Percentiles rank a stretch among this genome's conserved stretches.
Evolutionary conservation across 1,140 invertebrate species (phyloP).

Genomic region (Heterodera carotae): DNA sequence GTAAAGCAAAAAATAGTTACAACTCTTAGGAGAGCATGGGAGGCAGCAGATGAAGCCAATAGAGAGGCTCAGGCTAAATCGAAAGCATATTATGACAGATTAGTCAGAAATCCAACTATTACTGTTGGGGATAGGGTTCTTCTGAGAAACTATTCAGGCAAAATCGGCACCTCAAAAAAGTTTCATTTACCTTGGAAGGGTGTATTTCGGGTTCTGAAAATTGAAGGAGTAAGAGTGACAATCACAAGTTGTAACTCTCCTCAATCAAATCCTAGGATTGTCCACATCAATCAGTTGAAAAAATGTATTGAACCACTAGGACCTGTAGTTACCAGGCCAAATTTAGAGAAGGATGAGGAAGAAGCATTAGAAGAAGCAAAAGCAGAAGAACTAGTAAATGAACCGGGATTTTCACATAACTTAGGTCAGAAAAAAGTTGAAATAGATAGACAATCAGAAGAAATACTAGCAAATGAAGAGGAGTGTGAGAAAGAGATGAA

Average conservation of each 20-base stretch:
- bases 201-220: conserved; percentile 21
- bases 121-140: conserved; percentile 27
- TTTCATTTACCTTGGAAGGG: conserved; percentile 32
- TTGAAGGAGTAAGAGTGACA: conserved; percentile 12
- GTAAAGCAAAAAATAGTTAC: conserved; percentile 17
- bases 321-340: not conserved
- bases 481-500: not conserved
- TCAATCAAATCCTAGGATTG: conserved; percentile 10
- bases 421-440: not conserved
- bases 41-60: conserved; percentile 6
- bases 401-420: not conserved
- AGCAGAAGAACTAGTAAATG: not conserved
- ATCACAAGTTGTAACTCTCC: conserved; percentile 17
- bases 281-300: conserved; percentile 36
- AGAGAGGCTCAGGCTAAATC: not conserved
- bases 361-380: not conserved
- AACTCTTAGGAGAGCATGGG: conserved; percentile 23
- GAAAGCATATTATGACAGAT: conserved; percentile 37
- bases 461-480: not conserved
- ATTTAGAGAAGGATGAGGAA: not conserved
- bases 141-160: not conserved
- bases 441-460: not conserved
- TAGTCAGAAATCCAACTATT: conserved; percentile 14
- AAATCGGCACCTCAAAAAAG: not conserved
- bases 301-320: conserved; percentile 19